Evolutionary conservation across 1,140 invertebrate species (phyloP).

Genomic region (Cryptotermes secundus): DNA sequence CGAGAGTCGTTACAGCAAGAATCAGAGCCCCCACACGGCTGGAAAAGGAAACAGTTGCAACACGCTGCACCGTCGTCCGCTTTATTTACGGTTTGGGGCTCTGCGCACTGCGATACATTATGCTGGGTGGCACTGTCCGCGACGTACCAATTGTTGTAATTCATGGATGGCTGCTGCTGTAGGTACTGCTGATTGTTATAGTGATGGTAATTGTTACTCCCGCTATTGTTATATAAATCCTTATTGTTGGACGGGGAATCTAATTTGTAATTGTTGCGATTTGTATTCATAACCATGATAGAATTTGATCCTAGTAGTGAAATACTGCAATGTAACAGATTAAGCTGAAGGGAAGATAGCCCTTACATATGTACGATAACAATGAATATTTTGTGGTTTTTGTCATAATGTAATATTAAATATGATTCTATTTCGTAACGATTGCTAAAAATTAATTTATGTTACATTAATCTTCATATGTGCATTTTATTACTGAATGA

Average conservation of each 20-base stretch:
- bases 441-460: too few species aligned
- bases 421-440: too few species aligned
- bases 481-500: not conserved
- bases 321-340: not conserved
- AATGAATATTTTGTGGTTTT: too few species aligned
- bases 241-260: constrained; percentile 30
- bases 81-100: not conserved
- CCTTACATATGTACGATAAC: too few species aligned
- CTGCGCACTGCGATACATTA: constrained; percentile 24
- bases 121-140: not conserved
- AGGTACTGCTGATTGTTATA: constrained; percentile 22
- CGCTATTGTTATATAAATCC: constrained; percentile 30
- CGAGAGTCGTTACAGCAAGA: not conserved
- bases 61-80: constrained; percentile 43
- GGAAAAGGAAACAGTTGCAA: constrained; percentile 45
- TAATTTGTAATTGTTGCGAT: constrained; percentile 30
- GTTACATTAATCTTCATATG: not conserved
- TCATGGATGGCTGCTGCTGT: constrained; percentile 22
- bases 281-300: constrained; percentile 33
- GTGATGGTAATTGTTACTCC: constrained; percentile 18
- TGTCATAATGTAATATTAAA: too few species aligned
- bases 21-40: constrained; percentile 43
- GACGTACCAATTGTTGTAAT: constrained; percentile 20
- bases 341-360: not conserved
- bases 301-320: not conserved